These are phyloP conservation scores for Probosciger aterrimus DNA, from an alignment of 2,113 vertebrate genomes.

Conservation along the genomic window DNA sequence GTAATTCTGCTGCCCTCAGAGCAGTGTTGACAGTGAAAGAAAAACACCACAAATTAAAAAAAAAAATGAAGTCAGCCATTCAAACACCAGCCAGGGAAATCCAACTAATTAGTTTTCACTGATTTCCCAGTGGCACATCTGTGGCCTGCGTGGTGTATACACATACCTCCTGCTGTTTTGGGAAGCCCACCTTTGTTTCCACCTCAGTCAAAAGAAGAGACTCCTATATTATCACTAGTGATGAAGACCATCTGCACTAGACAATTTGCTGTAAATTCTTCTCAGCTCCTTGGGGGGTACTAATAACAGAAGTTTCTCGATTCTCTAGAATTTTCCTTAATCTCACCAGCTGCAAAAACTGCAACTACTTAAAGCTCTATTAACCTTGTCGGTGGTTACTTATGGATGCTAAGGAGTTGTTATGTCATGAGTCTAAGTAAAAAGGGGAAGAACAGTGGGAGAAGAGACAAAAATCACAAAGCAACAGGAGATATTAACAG, in stretches of 20 bases:
- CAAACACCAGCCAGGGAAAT: background rate
- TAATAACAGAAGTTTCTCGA: background rate
- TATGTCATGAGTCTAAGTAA: background rate
- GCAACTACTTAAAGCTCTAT: background rate
- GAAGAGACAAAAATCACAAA: background rate
- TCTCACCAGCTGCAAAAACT: background rate
- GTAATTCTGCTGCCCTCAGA: background rate
- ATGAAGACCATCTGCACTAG: background rate
- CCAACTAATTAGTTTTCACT: background rate
- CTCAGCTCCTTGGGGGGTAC: background rate
- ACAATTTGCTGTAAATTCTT: background rate
- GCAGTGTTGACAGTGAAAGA: background rate
- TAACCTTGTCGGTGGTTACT: background rate
- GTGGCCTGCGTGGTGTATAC: background rate
- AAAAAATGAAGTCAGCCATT: background rate
- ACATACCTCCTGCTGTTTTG: background rate
- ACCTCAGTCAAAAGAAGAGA: background rate
- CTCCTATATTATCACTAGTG: background rate
- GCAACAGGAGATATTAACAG: background rate
- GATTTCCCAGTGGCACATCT: background rate
- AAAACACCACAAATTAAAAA: background rate
- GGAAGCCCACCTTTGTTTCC: background rate
- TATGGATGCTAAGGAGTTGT: background rate
- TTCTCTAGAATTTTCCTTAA: background rate
- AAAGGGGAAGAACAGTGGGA: background rate